Conservation (phyloP, 2,797 vertebrate species). For the Sebastes hopkinsi region DNA sequence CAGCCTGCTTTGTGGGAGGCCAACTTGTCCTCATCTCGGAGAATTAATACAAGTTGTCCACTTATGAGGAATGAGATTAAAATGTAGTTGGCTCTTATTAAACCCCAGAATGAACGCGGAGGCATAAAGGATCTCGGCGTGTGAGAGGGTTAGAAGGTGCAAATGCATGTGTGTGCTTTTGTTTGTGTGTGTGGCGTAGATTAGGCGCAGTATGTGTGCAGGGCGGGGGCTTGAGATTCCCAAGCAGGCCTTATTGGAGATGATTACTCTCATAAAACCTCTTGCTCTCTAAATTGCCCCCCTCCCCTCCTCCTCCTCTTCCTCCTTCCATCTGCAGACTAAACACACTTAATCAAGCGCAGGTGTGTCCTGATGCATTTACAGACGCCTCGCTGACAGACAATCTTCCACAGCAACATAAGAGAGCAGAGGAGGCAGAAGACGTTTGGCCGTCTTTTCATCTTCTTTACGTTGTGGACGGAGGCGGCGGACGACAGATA, state of each 20-base stretch:
- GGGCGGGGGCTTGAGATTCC: conserved; percentile 74
- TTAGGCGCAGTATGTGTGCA: conserved; percentile 56
- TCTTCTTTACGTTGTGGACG: conserved; percentile 2
- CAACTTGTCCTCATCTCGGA: conserved; percentile 63
- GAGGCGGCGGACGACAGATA: conserved; percentile 42
- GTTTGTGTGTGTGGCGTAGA: conserved; percentile 48
- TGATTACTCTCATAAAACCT: conserved; percentile 83
- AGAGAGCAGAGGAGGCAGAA: conserved; percentile 16
- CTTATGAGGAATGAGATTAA: conserved; percentile 79
- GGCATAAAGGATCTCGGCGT: conserved; percentile 49
- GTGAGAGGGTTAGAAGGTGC: conserved; percentile 43
- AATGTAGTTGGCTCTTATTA: conserved; percentile 73
- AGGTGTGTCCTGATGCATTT: conserved; percentile 73
- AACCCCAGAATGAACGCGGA: conserved; percentile 59
- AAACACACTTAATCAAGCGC: conserved; percentile 82
- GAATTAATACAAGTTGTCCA: conserved; percentile 78
- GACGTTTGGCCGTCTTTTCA: conserved; percentile 27
- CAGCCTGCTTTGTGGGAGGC: conserved; percentile 73
- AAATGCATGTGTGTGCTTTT: conserved; percentile 6
- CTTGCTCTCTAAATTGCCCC: conserved; percentile 78
- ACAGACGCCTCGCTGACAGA: conserved; percentile 59
- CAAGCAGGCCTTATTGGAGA: conserved; percentile 80
- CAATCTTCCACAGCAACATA: conserved; percentile 26
- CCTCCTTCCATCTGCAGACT: conserved; percentile 70
- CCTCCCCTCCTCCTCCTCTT: conserved; percentile 11